Evolutionary conservation across 2,113 vertebrate genomes (phyloP).

Genomic region (Polyodon spathula): DNA sequence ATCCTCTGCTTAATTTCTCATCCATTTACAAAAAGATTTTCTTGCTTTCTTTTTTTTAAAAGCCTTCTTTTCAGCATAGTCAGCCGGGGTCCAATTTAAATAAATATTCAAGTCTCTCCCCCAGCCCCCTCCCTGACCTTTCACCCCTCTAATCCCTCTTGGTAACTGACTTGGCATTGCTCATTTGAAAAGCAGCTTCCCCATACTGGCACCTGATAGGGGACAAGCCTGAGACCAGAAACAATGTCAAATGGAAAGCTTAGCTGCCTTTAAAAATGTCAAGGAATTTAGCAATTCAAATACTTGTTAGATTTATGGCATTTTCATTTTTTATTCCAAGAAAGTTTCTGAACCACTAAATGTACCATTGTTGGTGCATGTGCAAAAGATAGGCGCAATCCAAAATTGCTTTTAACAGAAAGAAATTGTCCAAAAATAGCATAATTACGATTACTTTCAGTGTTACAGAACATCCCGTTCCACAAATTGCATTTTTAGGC

Average conservation of each 20-base stretch:
- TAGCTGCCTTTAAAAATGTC: not conserved
- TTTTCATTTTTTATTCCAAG: not conserved
- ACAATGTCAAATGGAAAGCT: not conserved
- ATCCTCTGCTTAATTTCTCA: slow-evolving; percentile 8
- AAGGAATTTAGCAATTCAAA: not conserved
- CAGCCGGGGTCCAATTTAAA: slow-evolving; percentile 8
- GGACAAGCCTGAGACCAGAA: not conserved
- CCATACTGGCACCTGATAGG: not conserved
- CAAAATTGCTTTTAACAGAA: too few species aligned
- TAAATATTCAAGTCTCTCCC: slow-evolving; percentile 10
- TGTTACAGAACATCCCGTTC: too few species aligned
- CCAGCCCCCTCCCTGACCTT: slow-evolving; percentile 11
- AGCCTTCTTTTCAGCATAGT: slow-evolving; percentile 8
- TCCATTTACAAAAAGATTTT: slow-evolving; percentile 8
- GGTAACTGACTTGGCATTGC: slow-evolving; percentile 14
- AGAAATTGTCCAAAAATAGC: too few species aligned
- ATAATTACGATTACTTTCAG: too few species aligned
- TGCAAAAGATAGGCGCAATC: too few species aligned
- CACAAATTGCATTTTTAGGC: too few species aligned
- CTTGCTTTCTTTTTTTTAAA: not conserved
- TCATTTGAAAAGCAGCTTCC: slow-evolving; percentile 1
- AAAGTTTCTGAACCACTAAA: too few species aligned
- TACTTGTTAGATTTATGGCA: not conserved
- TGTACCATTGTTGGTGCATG: too few species aligned
- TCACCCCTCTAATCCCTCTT: slow-evolving; percentile 10